phyloP scores from a whole-genome alignment of 1,140 invertebrate species.

The Neomicropteryx cornuta region DNA sequence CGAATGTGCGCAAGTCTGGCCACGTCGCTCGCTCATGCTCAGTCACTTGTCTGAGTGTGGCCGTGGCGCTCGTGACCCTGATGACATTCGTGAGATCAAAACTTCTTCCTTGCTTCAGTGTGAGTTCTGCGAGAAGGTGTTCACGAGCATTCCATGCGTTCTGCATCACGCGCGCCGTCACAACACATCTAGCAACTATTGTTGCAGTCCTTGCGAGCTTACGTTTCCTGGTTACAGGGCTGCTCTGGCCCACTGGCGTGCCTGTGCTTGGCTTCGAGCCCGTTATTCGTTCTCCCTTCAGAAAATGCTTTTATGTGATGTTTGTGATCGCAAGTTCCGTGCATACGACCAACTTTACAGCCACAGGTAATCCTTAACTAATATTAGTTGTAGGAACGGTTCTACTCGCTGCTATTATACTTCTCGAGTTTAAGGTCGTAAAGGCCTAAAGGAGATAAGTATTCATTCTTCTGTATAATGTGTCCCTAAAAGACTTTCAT shows the following conservation, averaged over 20 bases:
- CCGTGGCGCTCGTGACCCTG: slow-evolving; percentile 16
- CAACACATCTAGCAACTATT: slow-evolving; percentile 26
- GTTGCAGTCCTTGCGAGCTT: slow-evolving; percentile 28
- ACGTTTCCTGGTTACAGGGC: slow-evolving; percentile 27
- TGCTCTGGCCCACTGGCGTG: slow-evolving; percentile 29
- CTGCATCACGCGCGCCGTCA: slow-evolving; percentile 28
- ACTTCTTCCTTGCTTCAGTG: slow-evolving; percentile 28
- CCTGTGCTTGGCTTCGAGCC: slow-evolving; percentile 27
- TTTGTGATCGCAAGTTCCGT: slow-evolving; percentile 33
- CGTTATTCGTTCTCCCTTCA: slow-evolving; percentile 29
- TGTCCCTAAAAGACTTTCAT: neutral
- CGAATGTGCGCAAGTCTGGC: slow-evolving; percentile 35
- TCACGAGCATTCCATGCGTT: slow-evolving; percentile 30
- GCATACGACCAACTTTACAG: slow-evolving; percentile 34
- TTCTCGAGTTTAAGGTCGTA: neutral
- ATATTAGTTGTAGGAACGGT: neutral
- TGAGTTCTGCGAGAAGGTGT: slow-evolving; percentile 36
- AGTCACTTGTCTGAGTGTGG: slow-evolving; percentile 24
- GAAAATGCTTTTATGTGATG: slow-evolving; percentile 31
- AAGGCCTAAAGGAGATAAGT: slow-evolving; percentile 6
- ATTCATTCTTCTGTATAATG: slow-evolving; percentile 6
- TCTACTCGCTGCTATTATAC: neutral
- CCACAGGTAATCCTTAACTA: slow-evolving; percentile 22
- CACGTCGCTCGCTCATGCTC: slow-evolving; percentile 22
- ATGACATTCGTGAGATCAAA: slow-evolving; percentile 27